A percentile compares a stretch with the other conserved stretches of the same genome.
Evolutionary conservation across 1,140 invertebrate species (phyloP).

Genomic region (Coptotermes formosanus): DNA sequence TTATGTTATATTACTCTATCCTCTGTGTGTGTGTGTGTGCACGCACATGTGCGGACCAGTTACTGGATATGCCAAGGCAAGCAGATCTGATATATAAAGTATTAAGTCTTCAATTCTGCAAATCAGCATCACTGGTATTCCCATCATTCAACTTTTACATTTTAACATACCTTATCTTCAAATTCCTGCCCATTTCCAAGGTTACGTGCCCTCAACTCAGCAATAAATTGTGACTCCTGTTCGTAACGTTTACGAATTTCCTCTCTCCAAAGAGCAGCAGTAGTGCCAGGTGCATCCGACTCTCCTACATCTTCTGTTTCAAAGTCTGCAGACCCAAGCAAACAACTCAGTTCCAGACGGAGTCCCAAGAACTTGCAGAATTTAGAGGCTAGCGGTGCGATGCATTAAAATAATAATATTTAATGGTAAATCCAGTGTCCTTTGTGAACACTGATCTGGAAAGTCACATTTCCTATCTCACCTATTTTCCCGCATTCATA

Average conservation of each 20-base stretch:
- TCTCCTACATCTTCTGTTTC: constrained; percentile 50
- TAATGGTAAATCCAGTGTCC: too few species aligned
- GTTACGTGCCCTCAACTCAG: constrained; percentile 59
- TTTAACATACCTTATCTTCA: constrained; percentile 47
- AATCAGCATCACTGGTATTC: constrained; percentile 41
- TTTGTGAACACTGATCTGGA: too few species aligned
- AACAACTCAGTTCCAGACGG: neutral
- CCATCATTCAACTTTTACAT: too few species aligned
- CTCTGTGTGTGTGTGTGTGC: too few species aligned
- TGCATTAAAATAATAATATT: too few species aligned
- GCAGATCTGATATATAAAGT: neutral
- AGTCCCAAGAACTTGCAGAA: neutral
- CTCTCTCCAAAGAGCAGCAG: constrained; percentile 58
- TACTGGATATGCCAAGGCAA: neutral
- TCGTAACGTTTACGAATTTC: constrained; percentile 62
- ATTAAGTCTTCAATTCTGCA: neutral
- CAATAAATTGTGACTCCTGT: constrained; percentile 64
- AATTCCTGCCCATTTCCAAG: constrained; percentile 49
- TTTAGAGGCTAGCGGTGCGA: too few species aligned
- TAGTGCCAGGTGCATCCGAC: constrained; percentile 54
- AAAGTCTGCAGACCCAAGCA: constrained; percentile 37
- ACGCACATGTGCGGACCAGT: too few species aligned
- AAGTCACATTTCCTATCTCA: too few species aligned
- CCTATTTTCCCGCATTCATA: too few species aligned
- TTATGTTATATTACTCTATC: too few species aligned